Percentiles rank a stretch among this genome's conserved stretches.
Evolutionary conservation across 1,140 invertebrate species (phyloP).

Genomic region (Nasonia longicornis): DNA sequence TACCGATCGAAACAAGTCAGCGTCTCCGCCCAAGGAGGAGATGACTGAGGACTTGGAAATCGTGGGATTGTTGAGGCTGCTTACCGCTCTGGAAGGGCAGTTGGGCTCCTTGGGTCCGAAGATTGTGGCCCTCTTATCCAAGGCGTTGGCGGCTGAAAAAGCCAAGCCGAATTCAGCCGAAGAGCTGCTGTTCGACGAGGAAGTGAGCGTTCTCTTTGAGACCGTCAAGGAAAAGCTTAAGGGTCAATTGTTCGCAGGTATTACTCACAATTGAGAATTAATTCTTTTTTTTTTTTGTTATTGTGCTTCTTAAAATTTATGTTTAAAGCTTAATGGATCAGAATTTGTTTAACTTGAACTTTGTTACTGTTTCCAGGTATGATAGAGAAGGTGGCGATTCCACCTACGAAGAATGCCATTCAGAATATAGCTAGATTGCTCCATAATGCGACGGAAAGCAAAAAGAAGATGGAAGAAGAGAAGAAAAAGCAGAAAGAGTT

Average conservation of each 20-base stretch:
- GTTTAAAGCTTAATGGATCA: background rate
- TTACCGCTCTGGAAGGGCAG: constrained; percentile 84
- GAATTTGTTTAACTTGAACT: background rate
- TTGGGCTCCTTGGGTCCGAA: constrained; percentile 84
- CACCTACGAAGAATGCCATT: constrained; percentile 73
- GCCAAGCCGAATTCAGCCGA: constrained; percentile 79
- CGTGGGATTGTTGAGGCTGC: constrained; percentile 77
- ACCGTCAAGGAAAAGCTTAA: constrained; percentile 88
- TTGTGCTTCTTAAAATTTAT: background rate
- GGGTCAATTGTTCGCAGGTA: constrained; percentile 81
- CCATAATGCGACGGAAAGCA: constrained; percentile 73
- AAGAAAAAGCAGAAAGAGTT: constrained; percentile 59
- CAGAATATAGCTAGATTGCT: constrained; percentile 77
- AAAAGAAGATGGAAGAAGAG: constrained; percentile 69
- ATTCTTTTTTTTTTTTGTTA: background rate
- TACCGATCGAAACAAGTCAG: constrained; percentile 57
- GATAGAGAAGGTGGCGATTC: constrained; percentile 74
- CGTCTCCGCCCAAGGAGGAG: constrained; percentile 58
- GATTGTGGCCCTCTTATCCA: constrained; percentile 78
- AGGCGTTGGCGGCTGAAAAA: constrained; percentile 83
- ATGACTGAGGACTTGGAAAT: constrained; percentile 65
- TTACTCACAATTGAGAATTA: constrained; percentile 54
- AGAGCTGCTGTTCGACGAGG: constrained; percentile 76
- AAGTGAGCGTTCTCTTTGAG: constrained; percentile 81
- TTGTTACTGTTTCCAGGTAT: constrained; percentile 78